Percentiles rank a stretch among this genome's conserved stretches.
These are phyloP conservation scores for Brachyptera risi DNA, from an alignment of 2,888 invertebrate species.

Conservation along the genomic window DNA sequence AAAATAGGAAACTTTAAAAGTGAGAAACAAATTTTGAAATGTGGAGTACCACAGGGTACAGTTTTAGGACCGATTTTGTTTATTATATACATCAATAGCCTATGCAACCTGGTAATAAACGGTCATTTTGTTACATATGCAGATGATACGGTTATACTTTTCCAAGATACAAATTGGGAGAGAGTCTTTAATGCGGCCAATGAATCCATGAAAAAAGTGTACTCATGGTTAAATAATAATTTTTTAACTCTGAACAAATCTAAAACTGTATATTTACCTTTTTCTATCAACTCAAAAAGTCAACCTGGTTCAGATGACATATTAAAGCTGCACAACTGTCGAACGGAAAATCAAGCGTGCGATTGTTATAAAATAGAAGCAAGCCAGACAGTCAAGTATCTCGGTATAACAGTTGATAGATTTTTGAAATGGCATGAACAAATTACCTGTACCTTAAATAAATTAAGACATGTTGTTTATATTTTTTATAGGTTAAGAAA, in stretches of 20 bases:
- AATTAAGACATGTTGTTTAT: background rate
- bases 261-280: background rate
- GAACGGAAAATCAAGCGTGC: background rate
- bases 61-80: too few species aligned
- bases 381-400: background rate
- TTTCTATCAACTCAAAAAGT: background rate
- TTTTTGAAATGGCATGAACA: conserved; percentile 6
- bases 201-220: background rate
- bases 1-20: too few species aligned
- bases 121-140: too few species aligned
- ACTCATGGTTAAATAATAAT: background rate
- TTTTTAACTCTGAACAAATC: conserved; percentile 1
- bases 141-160: too few species aligned
- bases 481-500: conserved; percentile 6
- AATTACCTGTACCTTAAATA: background rate
- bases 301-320: background rate
- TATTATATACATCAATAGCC: too few species aligned
- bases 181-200: too few species aligned
- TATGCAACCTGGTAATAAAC: too few species aligned
- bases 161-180: too few species aligned
- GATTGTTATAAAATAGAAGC: background rate
- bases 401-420: conserved; percentile 7
- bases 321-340: background rate
- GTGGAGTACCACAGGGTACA: too few species aligned
- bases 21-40: background rate